Conservation (phyloP, 2,113 vertebrate genomes). For the Clupea harengus region DNA sequence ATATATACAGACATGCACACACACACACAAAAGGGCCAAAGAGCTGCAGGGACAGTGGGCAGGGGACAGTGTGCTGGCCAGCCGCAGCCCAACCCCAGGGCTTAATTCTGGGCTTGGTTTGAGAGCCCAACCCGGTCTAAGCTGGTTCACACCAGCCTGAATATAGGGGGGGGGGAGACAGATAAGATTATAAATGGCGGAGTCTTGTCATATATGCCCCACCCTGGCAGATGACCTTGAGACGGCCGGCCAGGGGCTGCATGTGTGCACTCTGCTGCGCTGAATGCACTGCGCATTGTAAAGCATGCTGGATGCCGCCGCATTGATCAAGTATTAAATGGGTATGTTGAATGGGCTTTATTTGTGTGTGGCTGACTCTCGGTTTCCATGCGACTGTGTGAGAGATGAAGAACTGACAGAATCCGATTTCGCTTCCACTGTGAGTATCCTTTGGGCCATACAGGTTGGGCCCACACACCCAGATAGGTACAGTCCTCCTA, state of each 20-base stretch:
- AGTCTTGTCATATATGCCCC: too few relatives aligned
- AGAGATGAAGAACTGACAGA: neutral
- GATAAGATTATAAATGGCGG: too few relatives aligned
- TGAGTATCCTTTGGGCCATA: neutral
- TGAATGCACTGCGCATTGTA: neutral
- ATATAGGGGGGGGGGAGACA: too few relatives aligned
- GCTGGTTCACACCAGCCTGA: too few relatives aligned
- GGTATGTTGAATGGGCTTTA: neutral
- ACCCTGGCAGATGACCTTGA: neutral
- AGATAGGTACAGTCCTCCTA: neutral
- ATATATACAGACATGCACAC: neutral
- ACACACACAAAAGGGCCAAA: neutral
- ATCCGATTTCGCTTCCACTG: neutral
- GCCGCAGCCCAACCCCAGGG: neutral
- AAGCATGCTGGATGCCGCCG: neutral
- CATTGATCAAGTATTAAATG: neutral
- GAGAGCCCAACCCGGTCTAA: neutral
- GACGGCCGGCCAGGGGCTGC: neutral
- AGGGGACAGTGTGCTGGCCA: neutral
- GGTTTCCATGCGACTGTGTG: neutral
- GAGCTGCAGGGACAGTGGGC: neutral
- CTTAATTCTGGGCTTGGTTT: neutral
- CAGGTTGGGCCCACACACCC: neutral
- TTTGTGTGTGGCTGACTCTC: neutral
- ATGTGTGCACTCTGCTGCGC: neutral